Evolutionary conservation across 2,888 invertebrate genomes (phyloP), one percentile per base, ranked within the genome.

Genomic region (Drosophila niveifrons): DNA sequence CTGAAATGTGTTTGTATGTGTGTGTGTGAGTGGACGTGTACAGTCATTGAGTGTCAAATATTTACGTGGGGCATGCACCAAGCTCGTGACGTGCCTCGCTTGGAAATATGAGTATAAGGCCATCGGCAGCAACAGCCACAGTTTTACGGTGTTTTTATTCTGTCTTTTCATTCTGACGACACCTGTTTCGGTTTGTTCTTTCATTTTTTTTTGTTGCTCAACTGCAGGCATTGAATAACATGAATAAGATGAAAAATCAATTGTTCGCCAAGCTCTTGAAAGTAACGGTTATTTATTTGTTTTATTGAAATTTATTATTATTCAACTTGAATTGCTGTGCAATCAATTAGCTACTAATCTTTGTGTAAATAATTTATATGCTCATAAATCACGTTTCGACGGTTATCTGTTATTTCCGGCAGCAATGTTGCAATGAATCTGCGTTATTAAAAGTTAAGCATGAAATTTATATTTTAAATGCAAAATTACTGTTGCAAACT

Each of bases 1-100:
- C n/a, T 39, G 36, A 39, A 13, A 39, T 39, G 10, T 58, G 46
- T n/a, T n/a, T 51, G 36, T 55, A 1, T 52, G 36, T 23, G 46
- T 43, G 36, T 3, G 29, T 31, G 46, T 51, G 36, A 6, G 23
- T 63, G 31, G 10, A 34, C 8, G n/a, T 11, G 44, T 23, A 53
- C 50, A 47, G 46, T 10, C 63, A 48, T 13, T 50, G 51, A 41
- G 57, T 65, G 43, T 62, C 64, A 75, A 75, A 75, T 71, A 75
- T 75, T 67, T 71, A 59, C 51, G 18, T 17, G 46, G 11, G 29
- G 18, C 23, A 28, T 57, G 58, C 39, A 61, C 9, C 56, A 34
- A 34, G n/a, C 64, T 29, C 10, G 7, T 17, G 31, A 46, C 17
- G 9, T 36, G n/a, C n/a, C 17, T 13, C 39, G 18, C 34, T 34